Percentiles rank a stretch among this genome's conserved stretches.
phyloP scores from a whole-genome alignment of 1,140 invertebrate species.

The Caenorhabditis elegans region DNA sequence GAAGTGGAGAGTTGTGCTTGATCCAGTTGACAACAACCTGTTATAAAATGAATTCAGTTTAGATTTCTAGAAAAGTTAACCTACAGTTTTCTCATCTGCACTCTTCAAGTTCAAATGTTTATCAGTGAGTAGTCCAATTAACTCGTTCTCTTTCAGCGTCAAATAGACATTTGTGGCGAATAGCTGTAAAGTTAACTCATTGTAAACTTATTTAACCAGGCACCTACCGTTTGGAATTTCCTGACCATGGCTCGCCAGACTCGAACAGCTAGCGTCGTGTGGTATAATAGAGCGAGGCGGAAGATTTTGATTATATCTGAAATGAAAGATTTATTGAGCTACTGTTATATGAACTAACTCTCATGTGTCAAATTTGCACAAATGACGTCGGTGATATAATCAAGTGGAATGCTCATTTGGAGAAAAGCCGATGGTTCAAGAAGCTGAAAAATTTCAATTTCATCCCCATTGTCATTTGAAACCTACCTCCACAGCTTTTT shows the following conservation, averaged over 20 bases:
- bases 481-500: neutral
- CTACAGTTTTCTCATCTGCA: neutral
- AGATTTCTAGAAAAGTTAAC: too few relatives aligned
- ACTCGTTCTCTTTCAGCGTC: neutral
- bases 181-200: neutral
- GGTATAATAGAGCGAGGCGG: neutral
- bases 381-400: neutral
- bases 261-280: neutral
- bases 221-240: neutral
- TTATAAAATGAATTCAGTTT: too few relatives aligned
- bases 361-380: neutral
- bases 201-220: too few relatives aligned
- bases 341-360: neutral
- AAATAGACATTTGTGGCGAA: constrained; percentile 10
- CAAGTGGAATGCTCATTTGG: neutral
- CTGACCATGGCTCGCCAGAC: constrained; percentile 4
- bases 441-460: neutral
- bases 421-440: neutral
- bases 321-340: neutral
- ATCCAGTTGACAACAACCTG: neutral
- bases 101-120: constrained; percentile 13
- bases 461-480: too few relatives aligned
- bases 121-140: constrained; percentile 2
- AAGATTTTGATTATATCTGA: constrained; percentile 6
- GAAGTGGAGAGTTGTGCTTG: neutral